A percentile compares a stretch with the other conserved stretches of the same genome.
Conservation (phyloP, 2,113 vertebrate species). For the Syrrhaptes paradoxus region DNA sequence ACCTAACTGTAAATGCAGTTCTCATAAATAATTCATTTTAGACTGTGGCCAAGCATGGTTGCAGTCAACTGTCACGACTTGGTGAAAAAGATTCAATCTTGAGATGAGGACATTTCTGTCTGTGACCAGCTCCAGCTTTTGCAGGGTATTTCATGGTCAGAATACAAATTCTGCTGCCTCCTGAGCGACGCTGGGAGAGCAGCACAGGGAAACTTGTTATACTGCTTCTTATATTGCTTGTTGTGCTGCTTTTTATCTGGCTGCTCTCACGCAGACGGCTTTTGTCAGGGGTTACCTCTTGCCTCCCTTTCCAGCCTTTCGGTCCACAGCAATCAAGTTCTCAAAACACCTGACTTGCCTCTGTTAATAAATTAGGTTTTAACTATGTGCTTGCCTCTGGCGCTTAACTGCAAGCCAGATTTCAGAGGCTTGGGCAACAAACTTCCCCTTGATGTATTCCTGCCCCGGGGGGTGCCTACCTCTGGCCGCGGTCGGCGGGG, state of each 20-base stretch:
- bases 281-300: not conserved
- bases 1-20: not conserved
- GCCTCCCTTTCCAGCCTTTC: not conserved
- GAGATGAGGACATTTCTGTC: not conserved
- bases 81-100: not conserved
- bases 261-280: not conserved
- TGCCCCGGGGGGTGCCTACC: not conserved
- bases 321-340: not conserved
- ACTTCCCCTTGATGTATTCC: not conserved
- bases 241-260: not conserved
- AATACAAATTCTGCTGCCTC: not conserved
- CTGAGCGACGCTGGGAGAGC: rapidly evolving
- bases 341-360: not conserved
- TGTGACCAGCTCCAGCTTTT: not conserved
- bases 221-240: not conserved
- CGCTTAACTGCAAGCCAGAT: not conserved
- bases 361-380: constrained; percentile 66
- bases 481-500: not conserved
- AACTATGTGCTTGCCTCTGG: not conserved
- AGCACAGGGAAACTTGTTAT: not conserved
- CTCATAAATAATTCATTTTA: constrained; percentile 18
- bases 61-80: not conserved
- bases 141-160: not conserved
- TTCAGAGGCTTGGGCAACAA: not conserved
- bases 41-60: not conserved